Percentiles rank a stretch among this genome's conserved stretches.
phyloP scores from a whole-genome alignment of 2,113 vertebrate species.

The Gymnarchus niloticus region DNA sequence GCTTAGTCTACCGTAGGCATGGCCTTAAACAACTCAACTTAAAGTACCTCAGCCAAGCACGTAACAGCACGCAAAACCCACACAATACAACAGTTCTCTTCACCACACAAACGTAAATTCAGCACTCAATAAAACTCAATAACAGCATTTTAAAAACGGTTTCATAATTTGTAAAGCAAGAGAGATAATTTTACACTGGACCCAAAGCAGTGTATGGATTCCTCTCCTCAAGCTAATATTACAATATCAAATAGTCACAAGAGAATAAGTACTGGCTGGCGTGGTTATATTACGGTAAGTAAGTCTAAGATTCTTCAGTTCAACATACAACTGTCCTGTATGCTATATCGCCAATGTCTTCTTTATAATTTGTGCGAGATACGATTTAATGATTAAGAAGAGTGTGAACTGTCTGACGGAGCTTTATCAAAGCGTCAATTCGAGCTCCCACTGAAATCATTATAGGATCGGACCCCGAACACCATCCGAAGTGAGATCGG shows the following conservation, averaged over 20 bases:
- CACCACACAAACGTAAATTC: background rate
- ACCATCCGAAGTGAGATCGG: background rate
- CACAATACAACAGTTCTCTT: background rate
- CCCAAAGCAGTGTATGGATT: background rate
- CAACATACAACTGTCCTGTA: too few relatives aligned
- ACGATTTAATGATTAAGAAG: too few relatives aligned
- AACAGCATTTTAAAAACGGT: background rate
- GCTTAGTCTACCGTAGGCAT: background rate
- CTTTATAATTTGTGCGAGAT: too few relatives aligned
- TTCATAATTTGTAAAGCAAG: background rate
- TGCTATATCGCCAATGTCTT: too few relatives aligned
- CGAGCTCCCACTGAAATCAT: too few relatives aligned
- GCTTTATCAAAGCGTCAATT: too few relatives aligned
- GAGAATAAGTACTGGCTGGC: background rate
- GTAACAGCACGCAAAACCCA: background rate
- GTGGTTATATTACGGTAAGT: too few relatives aligned
- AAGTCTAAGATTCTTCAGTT: too few relatives aligned
- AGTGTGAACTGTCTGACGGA: too few relatives aligned
- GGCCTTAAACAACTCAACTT: background rate
- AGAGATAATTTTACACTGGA: background rate
- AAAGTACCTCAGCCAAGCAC: background rate
- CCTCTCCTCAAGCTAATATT: background rate
- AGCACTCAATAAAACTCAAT: background rate
- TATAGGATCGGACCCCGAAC: too few relatives aligned
- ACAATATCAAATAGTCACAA: background rate